phyloP scores from a whole-genome alignment of 1,140 invertebrate genomes.

The Hyles vespertilio region DNA sequence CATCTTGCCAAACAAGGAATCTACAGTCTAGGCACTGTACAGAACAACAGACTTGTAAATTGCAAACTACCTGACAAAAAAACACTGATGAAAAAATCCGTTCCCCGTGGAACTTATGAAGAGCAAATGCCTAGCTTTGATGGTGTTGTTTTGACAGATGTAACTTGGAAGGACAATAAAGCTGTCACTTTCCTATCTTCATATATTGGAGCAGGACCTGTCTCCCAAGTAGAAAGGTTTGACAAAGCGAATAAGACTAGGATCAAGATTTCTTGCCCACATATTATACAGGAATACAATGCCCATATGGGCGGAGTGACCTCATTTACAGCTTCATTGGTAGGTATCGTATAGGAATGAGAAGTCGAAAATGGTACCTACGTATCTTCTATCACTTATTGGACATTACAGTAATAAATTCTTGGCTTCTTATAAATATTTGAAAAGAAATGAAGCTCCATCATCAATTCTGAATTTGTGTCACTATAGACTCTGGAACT shows the following conservation, averaged over 20 bases:
- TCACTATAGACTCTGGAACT: conserved; percentile 11
- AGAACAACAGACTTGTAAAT: conserved; percentile 30
- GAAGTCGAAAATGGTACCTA: conserved; percentile 60
- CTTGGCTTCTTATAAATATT: conserved; percentile 35
- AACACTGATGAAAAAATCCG: conserved; percentile 35
- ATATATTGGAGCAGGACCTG: conserved; percentile 41
- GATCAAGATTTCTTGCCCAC: conserved; percentile 56
- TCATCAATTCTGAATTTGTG: conserved; percentile 10
- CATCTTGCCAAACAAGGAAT: conserved; percentile 38
- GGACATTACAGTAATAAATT: conserved; percentile 50
- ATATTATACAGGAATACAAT: conserved; percentile 65
- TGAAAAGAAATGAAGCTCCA: conserved; percentile 16
- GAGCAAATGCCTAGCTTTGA: conserved; percentile 35
- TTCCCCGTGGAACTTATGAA: conserved; percentile 38
- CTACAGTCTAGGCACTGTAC: conserved; percentile 32
- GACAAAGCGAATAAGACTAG: conserved; percentile 44
- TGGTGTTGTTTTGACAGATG: conserved; percentile 38
- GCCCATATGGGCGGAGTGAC: conserved; percentile 49
- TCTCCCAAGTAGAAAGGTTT: conserved; percentile 36
- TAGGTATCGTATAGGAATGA: conserved; percentile 55
- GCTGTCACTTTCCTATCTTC: conserved; percentile 52
- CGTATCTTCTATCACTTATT: conserved; percentile 67
- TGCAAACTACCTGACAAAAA: conserved; percentile 37
- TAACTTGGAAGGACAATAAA: conserved; percentile 58
- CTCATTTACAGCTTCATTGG: conserved; percentile 51